Evolutionary conservation across 2,888 invertebrate species (phyloP).

Genomic region (Aelia acuminata): DNA sequence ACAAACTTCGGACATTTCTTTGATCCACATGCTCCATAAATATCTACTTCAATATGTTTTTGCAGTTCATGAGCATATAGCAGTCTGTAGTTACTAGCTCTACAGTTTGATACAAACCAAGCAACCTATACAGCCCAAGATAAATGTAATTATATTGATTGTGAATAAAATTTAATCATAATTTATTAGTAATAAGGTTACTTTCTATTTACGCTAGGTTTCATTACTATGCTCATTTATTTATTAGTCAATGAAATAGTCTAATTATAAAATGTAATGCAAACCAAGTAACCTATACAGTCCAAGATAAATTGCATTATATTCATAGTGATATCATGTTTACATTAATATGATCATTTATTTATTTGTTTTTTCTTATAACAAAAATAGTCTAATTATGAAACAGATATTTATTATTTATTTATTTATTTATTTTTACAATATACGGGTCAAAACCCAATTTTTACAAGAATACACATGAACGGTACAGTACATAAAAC

Average conservation of each 20-base stretch:
- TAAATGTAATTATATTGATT: too few relatives aligned
- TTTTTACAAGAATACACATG: too few relatives aligned
- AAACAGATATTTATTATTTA: too few relatives aligned
- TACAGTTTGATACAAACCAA: conserved; percentile 99
- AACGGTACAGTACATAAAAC: too few relatives aligned
- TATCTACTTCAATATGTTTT: conserved; percentile 90
- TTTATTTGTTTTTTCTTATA: neutral
- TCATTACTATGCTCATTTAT: too few relatives aligned
- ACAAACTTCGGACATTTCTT: conserved; percentile 82
- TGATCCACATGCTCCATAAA: conserved; percentile 91
- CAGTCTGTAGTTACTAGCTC: conserved; percentile 89
- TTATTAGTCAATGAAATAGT: too few relatives aligned
- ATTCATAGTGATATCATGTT: neutral
- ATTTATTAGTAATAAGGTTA: too few relatives aligned
- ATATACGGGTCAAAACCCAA: too few relatives aligned
- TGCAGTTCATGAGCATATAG: conserved; percentile 89
- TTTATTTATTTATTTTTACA: too few relatives aligned
- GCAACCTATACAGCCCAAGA: conserved; percentile 76
- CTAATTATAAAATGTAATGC: conserved; percentile 96
- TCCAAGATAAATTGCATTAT: too few relatives aligned
- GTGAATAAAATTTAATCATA: too few relatives aligned
- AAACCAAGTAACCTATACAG: conserved; percentile 90
- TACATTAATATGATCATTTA: neutral
- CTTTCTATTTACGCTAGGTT: too few relatives aligned
- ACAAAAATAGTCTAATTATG: neutral